Evolutionary conservation across 1,140 invertebrate genomes (phyloP).

Genomic region (Drosophila serrata): DNA sequence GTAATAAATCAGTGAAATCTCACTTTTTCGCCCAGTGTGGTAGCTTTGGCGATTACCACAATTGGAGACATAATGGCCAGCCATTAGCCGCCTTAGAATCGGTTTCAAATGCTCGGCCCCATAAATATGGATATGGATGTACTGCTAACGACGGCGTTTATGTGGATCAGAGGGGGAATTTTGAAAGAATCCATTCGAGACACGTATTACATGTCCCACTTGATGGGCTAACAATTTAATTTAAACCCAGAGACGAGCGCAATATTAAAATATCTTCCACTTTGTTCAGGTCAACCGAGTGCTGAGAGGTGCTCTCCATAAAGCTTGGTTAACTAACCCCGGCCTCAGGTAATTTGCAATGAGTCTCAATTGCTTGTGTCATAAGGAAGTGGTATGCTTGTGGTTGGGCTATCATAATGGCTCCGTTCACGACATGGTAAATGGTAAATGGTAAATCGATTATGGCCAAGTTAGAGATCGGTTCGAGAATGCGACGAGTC

Average conservation of each 20-base stretch:
- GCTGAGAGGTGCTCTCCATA: conserved; percentile 16
- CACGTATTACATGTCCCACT: conserved; percentile 75
- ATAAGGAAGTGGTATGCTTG: conserved; percentile 30
- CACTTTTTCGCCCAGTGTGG: conserved; percentile 6
- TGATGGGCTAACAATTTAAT: conserved; percentile 82
- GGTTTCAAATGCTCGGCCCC: conserved; percentile 36
- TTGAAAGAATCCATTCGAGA: conserved; percentile 71
- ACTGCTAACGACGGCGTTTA: conserved; percentile 1
- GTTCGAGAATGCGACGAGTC: conserved; percentile 19
- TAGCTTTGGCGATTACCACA: conserved; percentile 35
- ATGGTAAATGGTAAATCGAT: conserved; percentile 27
- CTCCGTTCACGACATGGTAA: conserved; percentile 51
- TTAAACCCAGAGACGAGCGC: conserved; percentile 68
- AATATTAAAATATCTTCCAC: conserved; percentile 49
- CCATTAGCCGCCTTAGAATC: conserved; percentile 54
- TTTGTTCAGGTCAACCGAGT: conserved; percentile 41
- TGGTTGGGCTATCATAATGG: conserved; percentile 45
- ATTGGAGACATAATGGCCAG: conserved; percentile 35
- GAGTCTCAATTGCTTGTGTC: conserved; percentile 15
- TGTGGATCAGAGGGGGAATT: conserved; percentile 34
- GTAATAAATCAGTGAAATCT: too few species aligned
- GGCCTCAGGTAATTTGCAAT: conserved; percentile 8
- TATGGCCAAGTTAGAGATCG: conserved; percentile 30
- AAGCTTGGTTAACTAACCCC: conserved; percentile 16
- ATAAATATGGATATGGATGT: conserved; percentile 31